These are phyloP conservation scores for Noctilio leporinus DNA, from an alignment of 2,113 vertebrate species.

Conservation along the genomic window DNA sequence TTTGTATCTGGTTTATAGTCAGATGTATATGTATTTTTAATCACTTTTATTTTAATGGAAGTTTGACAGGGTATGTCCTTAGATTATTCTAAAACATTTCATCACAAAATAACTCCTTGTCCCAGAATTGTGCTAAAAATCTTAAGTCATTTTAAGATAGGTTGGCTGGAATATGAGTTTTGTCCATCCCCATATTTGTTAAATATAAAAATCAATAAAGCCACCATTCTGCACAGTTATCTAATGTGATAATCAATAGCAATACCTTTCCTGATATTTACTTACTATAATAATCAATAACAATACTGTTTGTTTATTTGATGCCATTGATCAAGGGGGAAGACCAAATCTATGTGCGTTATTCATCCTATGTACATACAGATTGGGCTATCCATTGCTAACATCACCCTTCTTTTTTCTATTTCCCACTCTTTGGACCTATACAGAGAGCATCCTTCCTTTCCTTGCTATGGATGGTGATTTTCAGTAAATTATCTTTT, in stretches of 20 bases:
- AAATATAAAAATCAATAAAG: conserved; percentile 64
- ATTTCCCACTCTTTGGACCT: neutral
- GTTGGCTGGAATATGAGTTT: conserved; percentile 4
- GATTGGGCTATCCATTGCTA: neutral
- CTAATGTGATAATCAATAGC: conserved; percentile 64
- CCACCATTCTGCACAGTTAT: conserved; percentile 48
- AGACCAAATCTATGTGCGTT: conserved; percentile 28
- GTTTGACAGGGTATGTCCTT: conserved; percentile 48
- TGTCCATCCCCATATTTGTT: conserved; percentile 37
- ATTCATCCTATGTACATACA: neutral
- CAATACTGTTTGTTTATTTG: conserved; percentile 65
- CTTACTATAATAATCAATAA: conserved; percentile 68
- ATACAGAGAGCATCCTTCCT: neutral
- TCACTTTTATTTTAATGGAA: conserved; percentile 57
- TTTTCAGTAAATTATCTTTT: neutral
- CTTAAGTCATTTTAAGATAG: conserved; percentile 29
- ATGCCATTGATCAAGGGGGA: conserved; percentile 43
- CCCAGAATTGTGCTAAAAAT: conserved; percentile 18
- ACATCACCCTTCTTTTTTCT: neutral
- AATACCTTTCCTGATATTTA: conserved; percentile 67
- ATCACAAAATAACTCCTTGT: conserved; percentile 62
- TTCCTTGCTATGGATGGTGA: neutral
- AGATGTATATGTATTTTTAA: conserved; percentile 46
- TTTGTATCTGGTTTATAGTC: conserved; percentile 54
- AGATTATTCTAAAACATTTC: conserved; percentile 35